Percentiles rank a stretch among this genome's conserved stretches.
phyloP scores from a whole-genome alignment of 2,113 vertebrate genomes.

The Gymnogyps californianus region DNA sequence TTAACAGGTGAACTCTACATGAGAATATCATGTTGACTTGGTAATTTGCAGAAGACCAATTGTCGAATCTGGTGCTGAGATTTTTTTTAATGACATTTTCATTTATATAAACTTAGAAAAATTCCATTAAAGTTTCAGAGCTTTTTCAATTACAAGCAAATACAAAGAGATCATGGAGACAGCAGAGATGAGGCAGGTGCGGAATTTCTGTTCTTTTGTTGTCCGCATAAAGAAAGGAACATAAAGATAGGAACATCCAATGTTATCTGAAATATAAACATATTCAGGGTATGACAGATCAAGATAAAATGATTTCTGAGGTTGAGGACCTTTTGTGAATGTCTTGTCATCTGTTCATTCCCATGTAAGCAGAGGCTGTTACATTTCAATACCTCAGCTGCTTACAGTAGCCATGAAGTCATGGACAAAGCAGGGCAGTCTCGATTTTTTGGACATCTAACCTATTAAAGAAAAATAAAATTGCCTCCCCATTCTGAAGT shows the following conservation, averaged over 20 bases:
- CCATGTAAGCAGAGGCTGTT: background rate
- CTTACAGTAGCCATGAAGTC: background rate
- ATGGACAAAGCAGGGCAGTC: background rate
- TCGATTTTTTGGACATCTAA: background rate
- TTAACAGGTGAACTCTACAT: background rate
- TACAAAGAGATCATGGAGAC: background rate
- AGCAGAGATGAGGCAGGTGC: background rate
- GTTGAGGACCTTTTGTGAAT: background rate
- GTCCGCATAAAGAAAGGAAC: background rate
- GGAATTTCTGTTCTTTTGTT: background rate
- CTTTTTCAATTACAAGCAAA: background rate
- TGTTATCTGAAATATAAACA: background rate
- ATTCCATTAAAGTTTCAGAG: background rate
- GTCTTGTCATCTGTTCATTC: background rate
- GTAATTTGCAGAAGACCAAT: background rate
- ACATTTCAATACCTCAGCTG: background rate
- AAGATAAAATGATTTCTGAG: background rate
- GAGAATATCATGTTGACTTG: background rate
- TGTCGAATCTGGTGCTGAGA: background rate
- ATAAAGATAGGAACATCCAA: background rate
- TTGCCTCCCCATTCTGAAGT: background rate
- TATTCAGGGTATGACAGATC: background rate
- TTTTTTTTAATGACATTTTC: background rate
- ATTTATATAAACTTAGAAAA: background rate
- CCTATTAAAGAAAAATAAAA: background rate